Evolutionary conservation across 2,113 vertebrate species (phyloP).

Genomic region (Tachuris rubrigastra): DNA sequence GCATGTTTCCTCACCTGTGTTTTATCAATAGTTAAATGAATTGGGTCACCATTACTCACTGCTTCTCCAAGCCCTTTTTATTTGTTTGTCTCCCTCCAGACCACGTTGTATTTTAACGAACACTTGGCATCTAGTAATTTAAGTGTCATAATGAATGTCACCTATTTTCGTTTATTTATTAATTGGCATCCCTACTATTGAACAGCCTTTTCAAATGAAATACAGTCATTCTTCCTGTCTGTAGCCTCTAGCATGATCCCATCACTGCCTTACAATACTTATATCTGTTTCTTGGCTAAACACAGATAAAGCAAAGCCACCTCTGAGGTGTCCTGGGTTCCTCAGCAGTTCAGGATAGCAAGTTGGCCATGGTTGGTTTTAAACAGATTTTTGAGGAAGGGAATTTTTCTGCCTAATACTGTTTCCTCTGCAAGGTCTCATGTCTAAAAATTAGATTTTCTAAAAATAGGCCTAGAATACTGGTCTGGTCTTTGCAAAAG

Average conservation of each 20-base stretch:
- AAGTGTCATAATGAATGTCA: constrained; percentile 58
- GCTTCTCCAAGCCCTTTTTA: constrained; percentile 5
- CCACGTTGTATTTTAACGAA: constrained; percentile 37
- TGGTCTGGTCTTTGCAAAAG: not conserved
- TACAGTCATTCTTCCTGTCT: not conserved
- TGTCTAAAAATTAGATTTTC: not conserved
- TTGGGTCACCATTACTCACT: constrained; percentile 41
- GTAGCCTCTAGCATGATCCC: not conserved
- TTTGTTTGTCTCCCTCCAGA: constrained; percentile 25
- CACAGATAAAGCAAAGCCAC: not conserved
- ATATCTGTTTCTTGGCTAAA: not conserved
- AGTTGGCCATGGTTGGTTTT: not conserved
- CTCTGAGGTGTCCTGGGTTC: not conserved
- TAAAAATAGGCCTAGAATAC: not conserved
- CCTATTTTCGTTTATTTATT: constrained; percentile 50
- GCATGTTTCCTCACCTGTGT: constrained; percentile 50
- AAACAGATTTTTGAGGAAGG: not conserved
- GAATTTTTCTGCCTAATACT: not conserved
- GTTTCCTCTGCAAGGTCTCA: not conserved
- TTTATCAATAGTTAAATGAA: constrained; percentile 61
- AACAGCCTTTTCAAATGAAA: constrained; percentile 16
- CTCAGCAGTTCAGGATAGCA: not conserved
- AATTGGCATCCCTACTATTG: not conserved
- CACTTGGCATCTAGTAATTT: constrained; percentile 37
- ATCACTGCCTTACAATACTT: not conserved